These are phyloP conservation scores for Sakesphorus luctuosus DNA, from an alignment of 2,113 vertebrate genomes.

Conservation along the genomic window DNA sequence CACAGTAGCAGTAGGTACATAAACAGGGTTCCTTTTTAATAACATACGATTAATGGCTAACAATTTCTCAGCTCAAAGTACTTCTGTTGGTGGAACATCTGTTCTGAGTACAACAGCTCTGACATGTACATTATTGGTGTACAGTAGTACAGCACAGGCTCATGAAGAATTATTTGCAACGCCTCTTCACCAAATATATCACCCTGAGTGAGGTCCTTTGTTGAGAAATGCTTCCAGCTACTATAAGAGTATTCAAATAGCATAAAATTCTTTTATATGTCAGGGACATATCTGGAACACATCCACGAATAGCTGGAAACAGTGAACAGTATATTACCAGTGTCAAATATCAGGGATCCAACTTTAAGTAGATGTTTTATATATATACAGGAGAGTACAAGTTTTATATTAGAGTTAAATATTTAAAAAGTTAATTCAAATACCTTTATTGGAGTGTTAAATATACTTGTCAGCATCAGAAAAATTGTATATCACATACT, in stretches of 20 bases:
- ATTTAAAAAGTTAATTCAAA: neutral
- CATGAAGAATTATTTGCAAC: constrained; percentile 31
- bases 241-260: constrained; percentile 14
- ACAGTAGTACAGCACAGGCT: neutral
- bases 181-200: neutral
- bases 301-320: constrained; percentile 36
- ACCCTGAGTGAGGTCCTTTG: constrained; percentile 10
- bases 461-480: neutral
- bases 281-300: constrained; percentile 32
- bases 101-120: neutral
- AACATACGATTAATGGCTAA: neutral
- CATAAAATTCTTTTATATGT: constrained; percentile 33
- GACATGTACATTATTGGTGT: neutral
- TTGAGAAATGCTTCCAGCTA: constrained; percentile 41
- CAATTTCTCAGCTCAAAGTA: neutral
- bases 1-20: neutral
- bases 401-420: neutral
- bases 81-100: constrained; percentile 1
- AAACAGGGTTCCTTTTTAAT: neutral
- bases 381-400: neutral
- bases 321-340: neutral
- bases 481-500: neutral
- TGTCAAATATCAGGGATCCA: neutral
- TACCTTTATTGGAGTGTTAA: neutral
- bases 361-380: neutral